Evolutionary conservation across 1,140 invertebrate genomes (phyloP).

Genomic region (Paracyclopina nana): DNA sequence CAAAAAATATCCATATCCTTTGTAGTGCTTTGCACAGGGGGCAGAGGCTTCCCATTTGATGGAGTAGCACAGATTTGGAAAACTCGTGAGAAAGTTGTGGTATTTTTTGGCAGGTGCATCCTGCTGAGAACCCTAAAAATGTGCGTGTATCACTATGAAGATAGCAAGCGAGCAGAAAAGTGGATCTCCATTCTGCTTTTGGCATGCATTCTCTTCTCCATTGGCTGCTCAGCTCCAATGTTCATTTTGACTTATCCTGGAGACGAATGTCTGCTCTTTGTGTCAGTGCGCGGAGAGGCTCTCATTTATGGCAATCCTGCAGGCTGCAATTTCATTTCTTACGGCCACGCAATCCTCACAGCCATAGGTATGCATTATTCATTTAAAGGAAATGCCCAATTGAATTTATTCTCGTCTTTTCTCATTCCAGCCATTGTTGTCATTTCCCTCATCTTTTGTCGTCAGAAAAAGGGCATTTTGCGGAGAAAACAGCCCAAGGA

Average conservation of each 20-base stretch:
- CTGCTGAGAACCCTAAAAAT: too few relatives aligned
- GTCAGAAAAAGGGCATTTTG: not conserved
- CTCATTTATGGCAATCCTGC: slow-evolving; percentile 13
- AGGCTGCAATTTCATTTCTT: slow-evolving; percentile 8
- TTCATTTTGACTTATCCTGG: slow-evolving; percentile 10
- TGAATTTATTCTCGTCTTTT: too few relatives aligned
- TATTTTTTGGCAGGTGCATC: too few relatives aligned
- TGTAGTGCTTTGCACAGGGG: too few relatives aligned
- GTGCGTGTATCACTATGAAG: too few relatives aligned
- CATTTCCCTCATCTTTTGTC: not conserved
- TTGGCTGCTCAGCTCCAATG: not conserved
- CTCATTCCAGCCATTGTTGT: not conserved
- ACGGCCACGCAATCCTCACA: not conserved
- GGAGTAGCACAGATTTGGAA: too few relatives aligned
- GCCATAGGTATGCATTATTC: not conserved
- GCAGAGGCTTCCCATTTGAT: too few relatives aligned
- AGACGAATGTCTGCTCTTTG: slow-evolving; percentile 11
- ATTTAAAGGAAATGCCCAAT: not conserved
- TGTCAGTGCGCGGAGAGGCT: slow-evolving; percentile 7
- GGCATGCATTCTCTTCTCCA: slow-evolving; percentile 20
- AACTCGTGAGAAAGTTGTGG: too few relatives aligned
- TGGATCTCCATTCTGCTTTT: not conserved
- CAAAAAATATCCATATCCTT: too few relatives aligned
- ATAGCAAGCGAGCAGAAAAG: too few relatives aligned
- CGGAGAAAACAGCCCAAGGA: not conserved